Conservation (phyloP, 2,797 vertebrate genomes). For the Urocyon cinereoargenteus region DNA sequence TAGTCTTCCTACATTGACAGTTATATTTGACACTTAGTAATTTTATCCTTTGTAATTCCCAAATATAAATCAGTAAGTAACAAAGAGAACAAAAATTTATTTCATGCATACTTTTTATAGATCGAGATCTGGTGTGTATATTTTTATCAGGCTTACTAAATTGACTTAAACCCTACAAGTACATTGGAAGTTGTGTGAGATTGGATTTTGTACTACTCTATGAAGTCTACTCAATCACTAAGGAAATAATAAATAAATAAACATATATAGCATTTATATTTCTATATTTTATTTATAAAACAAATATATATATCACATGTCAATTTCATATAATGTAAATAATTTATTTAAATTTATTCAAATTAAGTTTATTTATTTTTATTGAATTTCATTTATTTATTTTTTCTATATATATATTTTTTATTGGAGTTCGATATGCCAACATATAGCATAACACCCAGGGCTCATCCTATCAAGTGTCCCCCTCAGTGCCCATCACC, state of each 20-base stretch:
- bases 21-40: background rate
- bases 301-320: background rate
- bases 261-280: background rate
- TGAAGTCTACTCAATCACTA: background rate
- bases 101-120: background rate
- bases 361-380: background rate
- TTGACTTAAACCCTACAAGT: background rate
- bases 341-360: background rate
- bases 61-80: slow-evolving; percentile 3
- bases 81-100: background rate
- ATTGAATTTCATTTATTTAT: background rate
- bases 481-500: too few relatives aligned
- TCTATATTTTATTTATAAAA: background rate
- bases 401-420: background rate
- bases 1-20: background rate
- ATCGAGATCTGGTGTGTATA: background rate
- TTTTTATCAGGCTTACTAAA: slow-evolving; percentile 19
- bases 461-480: too few relatives aligned
- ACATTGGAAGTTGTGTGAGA: background rate
- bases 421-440: too few relatives aligned
- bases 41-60: background rate
- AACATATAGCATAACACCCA: too few relatives aligned
- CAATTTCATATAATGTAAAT: background rate
- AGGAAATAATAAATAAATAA: background rate
- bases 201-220: background rate